phyloP scores from a whole-genome alignment of 2,797 vertebrate genomes.

The Syngnathus rostellatus region DNA sequence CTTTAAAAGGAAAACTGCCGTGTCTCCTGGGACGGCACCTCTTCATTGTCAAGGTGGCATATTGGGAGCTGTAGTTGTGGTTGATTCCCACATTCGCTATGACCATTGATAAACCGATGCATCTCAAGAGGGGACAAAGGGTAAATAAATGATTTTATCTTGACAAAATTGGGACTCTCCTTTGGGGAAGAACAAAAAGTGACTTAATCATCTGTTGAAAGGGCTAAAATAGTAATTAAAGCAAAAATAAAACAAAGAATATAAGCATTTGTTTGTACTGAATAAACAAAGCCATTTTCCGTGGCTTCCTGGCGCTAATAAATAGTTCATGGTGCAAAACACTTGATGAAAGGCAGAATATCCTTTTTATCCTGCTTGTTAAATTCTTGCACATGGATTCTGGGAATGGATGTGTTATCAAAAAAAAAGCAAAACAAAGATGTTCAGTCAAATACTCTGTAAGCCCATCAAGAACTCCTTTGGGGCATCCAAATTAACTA shows the following conservation, averaged over 20 bases:
- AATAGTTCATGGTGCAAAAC: conserved; percentile 13
- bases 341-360: conserved; percentile 12
- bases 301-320: conserved; percentile 16
- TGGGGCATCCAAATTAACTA: conserved; percentile 45
- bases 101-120: conserved; percentile 11
- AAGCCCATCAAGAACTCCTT: conserved; percentile 43
- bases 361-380: conserved; percentile 10
- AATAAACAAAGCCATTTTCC: conserved; percentile 10
- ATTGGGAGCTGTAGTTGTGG: conserved; percentile 28
- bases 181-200: conserved; percentile 1
- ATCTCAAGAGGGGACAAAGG: conserved; percentile 32
- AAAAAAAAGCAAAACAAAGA: conserved; percentile 16
- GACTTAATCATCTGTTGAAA: conserved; percentile 11
- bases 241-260: conserved; percentile 7
- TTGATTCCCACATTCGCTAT: conserved; percentile 48
- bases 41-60: conserved; percentile 17
- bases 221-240: conserved; percentile 13
- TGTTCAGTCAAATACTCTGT: conserved; percentile 27
- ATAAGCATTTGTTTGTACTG: conserved; percentile 8
- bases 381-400: conserved; percentile 13
- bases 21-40: conserved; percentile 31
- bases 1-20: conserved; percentile 32
- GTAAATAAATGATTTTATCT: conserved; percentile 23
- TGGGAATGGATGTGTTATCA: conserved; percentile 24
- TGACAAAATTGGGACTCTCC: conserved; percentile 12